Base-by-base conservation (phyloP, 2,797 vertebrate genomes). In the Morelia viridis region DNA sequence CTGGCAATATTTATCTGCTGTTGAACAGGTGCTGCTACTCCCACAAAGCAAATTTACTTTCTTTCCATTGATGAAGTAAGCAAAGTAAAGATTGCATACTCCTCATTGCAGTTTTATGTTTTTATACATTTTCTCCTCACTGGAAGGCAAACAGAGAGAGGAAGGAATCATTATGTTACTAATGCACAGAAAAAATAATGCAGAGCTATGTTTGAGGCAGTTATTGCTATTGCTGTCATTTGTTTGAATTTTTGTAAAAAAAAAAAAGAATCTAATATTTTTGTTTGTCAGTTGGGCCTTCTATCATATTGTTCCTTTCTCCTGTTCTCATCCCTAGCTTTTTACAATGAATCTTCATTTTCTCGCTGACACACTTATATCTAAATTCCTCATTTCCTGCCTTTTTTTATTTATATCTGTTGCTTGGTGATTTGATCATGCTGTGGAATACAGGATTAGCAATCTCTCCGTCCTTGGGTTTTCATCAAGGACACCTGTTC, bases 311-410 rank as follows among this genome's bases (percentile, higher is more conserved):
- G 98, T 98, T 98, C 98, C 98, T 98, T 98, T 98, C 98, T 97
- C 98, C 96, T 98, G 97, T 95, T 98, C 98, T 98, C 98, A 96
- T 97, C 96, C 89, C 94, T 94, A 96, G 96, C 98, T 98, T 98
- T 98, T 98, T 98, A 98, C 98, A 98, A 98, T 98, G 98, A 98
- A 98, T 98, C 98, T 98, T 98, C 98, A 98, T 99, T 98, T 98
- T 96, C 97, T 97, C 92, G 96, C 98, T 98, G 98, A 98, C 98
- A 99, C 98, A 98, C 98, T 98, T 98, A 98, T 98, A 98, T 98
- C 98, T 98, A 98, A 98, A 98, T 98, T 98, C 98, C 98, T 98
- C 98, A 98, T 99, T 98, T 98, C 98, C 98, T 98, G 98, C 98
- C 98, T 98, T 98, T 98, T 53, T 98, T 99, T 99, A 99, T 98